These are phyloP conservation scores for Trachymyrmex septentrionalis DNA, from an alignment of 1,140 invertebrate species.

Conservation along the genomic window DNA sequence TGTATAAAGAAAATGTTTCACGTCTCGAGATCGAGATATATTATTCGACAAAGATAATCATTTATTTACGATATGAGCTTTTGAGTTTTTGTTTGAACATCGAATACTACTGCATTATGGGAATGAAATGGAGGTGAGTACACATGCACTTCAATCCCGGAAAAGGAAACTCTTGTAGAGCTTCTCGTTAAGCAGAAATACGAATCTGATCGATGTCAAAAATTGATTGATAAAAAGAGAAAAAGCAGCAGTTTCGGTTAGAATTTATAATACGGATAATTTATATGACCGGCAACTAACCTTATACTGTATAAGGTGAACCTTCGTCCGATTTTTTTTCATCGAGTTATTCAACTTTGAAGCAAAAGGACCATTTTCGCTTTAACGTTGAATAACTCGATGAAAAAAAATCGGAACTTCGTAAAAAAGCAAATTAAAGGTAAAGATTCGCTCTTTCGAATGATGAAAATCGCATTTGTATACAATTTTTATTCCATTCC, in stretches of 20 bases:
- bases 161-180: constrained; percentile 69
- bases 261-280: constrained; percentile 53
- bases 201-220: constrained; percentile 57
- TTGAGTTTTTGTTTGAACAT: constrained; percentile 35
- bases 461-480: no score
- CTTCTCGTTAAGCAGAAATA: constrained; percentile 71
- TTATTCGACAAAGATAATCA: constrained; percentile 12
- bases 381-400: no score
- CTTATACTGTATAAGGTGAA: no score
- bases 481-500: no score
- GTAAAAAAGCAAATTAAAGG: no score
- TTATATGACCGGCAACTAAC: constrained; percentile 20
- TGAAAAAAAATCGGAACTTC: no score
- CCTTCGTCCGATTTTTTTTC: no score
- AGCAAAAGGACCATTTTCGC: no score
- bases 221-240: constrained; percentile 67
- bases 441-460: no score
- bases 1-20: constrained; percentile 13
- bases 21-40: constrained; percentile 15
- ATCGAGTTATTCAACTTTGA: no score
- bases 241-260: constrained; percentile 56
- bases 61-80: constrained; percentile 30
- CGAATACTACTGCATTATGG: constrained; percentile 55
- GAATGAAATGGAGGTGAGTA: constrained; percentile 55
- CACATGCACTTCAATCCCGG: constrained; percentile 72